Evolutionary conservation across 2,888 invertebrate species (phyloP).

Genomic region (Actias luna): DNA sequence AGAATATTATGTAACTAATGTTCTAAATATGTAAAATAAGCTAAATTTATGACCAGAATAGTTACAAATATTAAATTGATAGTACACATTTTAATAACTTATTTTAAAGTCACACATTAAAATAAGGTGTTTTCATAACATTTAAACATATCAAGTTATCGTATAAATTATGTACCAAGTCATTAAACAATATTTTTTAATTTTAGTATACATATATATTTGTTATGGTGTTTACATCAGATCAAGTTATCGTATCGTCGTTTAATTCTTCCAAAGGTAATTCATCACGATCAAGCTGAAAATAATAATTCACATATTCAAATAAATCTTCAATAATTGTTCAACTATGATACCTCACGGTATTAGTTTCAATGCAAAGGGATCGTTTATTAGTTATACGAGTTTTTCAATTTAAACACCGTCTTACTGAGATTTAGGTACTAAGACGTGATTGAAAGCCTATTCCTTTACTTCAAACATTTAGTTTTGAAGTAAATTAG

Average conservation of each 20-base stretch:
- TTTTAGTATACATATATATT: not conserved
- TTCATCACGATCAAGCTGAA: slow-evolving; percentile 60
- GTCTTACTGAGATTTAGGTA: no score
- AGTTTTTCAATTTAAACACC: no score
- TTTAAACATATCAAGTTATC: not conserved
- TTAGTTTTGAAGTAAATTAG: no score
- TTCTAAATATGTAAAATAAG: not conserved
- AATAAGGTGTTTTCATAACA: not conserved
- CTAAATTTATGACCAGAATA: no score
- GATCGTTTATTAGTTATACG: no score
- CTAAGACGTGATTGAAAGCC: no score
- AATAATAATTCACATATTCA: slow-evolving; percentile 21
- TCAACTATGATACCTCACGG: no score
- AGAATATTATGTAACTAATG: no score
- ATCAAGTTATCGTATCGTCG: slow-evolving; percentile 45
- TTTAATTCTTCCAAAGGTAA: slow-evolving; percentile 54
- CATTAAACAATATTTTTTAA: not conserved
- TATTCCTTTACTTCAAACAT: no score
- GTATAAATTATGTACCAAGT: not conserved
- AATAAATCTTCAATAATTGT: not conserved
- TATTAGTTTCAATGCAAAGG: no score
- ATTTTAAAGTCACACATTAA: not conserved
- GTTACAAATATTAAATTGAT: no score
- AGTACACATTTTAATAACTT: no score
- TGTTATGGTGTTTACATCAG: slow-evolving; percentile 1